Evolutionary conservation across 2,797 vertebrate genomes (phyloP).

Genomic region (Girardinus metallicus): DNA sequence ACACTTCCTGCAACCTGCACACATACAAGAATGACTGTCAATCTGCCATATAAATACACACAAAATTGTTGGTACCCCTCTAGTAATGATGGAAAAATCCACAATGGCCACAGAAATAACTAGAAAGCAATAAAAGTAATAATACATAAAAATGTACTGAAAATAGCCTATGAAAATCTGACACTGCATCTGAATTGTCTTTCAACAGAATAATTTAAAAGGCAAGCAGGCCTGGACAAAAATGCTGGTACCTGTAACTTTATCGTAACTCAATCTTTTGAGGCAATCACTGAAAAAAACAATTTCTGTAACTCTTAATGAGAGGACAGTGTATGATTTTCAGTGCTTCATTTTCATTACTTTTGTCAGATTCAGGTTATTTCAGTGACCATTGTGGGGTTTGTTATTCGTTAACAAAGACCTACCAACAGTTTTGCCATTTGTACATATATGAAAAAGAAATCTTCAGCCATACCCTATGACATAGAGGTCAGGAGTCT

Average conservation of each 20-base stretch:
- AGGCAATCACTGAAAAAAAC: neutral
- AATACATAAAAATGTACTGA: neutral
- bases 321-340: neutral
- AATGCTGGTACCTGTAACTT: too few species aligned
- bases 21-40: conserved; percentile 8
- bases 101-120: neutral
- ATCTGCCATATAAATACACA: neutral
- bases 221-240: too few species aligned
- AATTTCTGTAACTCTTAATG: neutral
- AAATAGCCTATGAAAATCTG: neutral
- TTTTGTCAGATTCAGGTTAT: neutral
- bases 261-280: too few species aligned
- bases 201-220: neutral
- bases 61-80: neutral
- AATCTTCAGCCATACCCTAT: conserved; percentile 86
- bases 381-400: neutral
- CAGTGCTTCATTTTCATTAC: neutral
- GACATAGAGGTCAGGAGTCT: conserved; percentile 85
- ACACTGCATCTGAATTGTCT: neutral
- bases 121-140: neutral
- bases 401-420: neutral
- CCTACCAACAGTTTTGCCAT: neutral
- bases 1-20: conserved; percentile 93
- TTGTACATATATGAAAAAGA: neutral
- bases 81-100: neutral